These are phyloP conservation scores for Buathra laborator DNA, from an alignment of 2,888 invertebrate genomes.

Conservation along the genomic window DNA sequence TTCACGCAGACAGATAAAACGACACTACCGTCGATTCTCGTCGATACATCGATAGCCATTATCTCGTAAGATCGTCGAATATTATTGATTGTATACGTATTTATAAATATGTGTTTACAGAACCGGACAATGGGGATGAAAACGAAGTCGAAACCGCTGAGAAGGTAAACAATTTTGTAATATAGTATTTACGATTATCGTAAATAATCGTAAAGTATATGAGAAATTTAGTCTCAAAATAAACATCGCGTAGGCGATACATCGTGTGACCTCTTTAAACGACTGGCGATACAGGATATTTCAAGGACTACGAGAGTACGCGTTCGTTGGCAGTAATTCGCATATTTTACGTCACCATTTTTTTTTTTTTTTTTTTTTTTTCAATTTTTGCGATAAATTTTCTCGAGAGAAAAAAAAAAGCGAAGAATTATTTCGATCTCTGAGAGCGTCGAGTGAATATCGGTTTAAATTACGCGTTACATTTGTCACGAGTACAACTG, in stretches of 20 bases:
- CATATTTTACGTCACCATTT: not conserved
- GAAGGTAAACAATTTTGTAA: constrained; percentile 40
- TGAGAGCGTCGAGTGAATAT: not conserved
- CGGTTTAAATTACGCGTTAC: not conserved
- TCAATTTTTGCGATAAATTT: not conserved
- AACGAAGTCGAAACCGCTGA: constrained; percentile 37
- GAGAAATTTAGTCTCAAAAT: not conserved
- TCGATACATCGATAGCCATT: not conserved
- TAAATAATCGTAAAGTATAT: constrained; percentile 8
- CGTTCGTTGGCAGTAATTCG: constrained; percentile 2
- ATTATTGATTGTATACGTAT: not conserved
- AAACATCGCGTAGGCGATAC: not conserved
- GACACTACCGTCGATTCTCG: not conserved
- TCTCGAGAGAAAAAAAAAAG: not conserved
- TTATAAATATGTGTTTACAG: constrained; percentile 47
- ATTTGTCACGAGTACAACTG: not conserved
- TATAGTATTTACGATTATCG: not conserved
- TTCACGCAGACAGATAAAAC: not conserved
- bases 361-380: not conserved
- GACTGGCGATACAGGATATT: constrained; percentile 31
- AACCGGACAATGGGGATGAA: constrained; percentile 1
- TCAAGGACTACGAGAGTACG: constrained; percentile 54
- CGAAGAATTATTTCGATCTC: not conserved
- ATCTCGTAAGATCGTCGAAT: not conserved
- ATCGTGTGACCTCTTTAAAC: constrained; percentile 42